Evolutionary conservation across 2,113 vertebrate species (phyloP).

Genomic region (Apus apus): DNA sequence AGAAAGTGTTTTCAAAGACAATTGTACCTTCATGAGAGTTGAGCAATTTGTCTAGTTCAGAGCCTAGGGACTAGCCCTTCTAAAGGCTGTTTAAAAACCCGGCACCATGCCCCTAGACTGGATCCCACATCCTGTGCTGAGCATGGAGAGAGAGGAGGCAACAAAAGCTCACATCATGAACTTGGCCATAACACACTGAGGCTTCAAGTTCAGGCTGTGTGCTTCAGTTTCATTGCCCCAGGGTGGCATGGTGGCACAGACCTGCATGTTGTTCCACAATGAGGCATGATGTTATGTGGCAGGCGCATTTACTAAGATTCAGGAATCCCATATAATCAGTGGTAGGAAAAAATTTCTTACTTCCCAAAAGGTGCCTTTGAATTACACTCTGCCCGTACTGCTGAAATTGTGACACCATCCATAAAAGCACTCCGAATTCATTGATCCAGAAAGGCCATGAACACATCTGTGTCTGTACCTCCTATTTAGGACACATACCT

Average conservation of each 20-base stretch:
- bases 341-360: background rate
- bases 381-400: background rate
- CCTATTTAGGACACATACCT: background rate
- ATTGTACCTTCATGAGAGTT: background rate
- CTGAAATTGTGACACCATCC: background rate
- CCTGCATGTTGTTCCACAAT: background rate
- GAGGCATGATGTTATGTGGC: background rate
- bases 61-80: background rate
- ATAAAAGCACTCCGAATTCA: background rate
- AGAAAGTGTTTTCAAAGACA: background rate
- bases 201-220: background rate
- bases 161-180: background rate
- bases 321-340: background rate
- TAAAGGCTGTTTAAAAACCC: background rate
- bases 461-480: background rate
- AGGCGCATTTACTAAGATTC: background rate
- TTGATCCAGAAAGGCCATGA: background rate
- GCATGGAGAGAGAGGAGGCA: background rate
- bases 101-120: background rate
- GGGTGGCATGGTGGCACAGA: background rate
- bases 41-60: background rate
- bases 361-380: background rate
- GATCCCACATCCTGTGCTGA: background rate
- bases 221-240: background rate
- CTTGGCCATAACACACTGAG: background rate